phyloP scores from a whole-genome alignment of 37 sponge, comb jelly and placozoan species.

The Halichondria panicea region DNA sequence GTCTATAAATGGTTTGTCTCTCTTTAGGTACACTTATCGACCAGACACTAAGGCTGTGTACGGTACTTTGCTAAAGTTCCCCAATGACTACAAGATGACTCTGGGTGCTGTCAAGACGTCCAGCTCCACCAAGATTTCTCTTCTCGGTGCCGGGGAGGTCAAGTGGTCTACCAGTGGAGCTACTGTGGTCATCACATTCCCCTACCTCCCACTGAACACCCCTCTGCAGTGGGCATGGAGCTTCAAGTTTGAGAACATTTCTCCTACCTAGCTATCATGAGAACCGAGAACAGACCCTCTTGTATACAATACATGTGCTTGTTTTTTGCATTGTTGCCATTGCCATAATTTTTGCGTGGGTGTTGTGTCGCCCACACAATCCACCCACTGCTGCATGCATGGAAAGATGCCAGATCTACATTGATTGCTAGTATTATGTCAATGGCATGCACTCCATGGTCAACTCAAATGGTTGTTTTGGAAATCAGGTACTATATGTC shows the following conservation, averaged over 20 bases:
- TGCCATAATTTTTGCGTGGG: too few species aligned
- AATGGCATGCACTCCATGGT: too few species aligned
- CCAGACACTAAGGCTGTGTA: constrained; percentile 18
- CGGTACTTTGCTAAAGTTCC: constrained; percentile 44
- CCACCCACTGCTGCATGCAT: too few species aligned
- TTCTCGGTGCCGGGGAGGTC: constrained; percentile 41
- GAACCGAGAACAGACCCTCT: too few species aligned
- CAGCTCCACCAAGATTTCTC: constrained; percentile 2
- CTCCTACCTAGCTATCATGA: too few species aligned
- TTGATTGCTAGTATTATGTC: too few species aligned
- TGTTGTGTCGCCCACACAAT: too few species aligned
- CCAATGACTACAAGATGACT: constrained; percentile 10
- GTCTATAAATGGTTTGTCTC: not conserved
- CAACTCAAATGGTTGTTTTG: too few species aligned
- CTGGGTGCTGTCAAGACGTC: constrained; percentile 35
- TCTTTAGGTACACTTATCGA: constrained; percentile 1
- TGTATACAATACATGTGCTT: too few species aligned
- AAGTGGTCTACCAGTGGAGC: not conserved
- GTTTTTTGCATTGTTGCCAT: too few species aligned
- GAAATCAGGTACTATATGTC: too few species aligned
- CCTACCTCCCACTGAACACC: constrained; percentile 53
- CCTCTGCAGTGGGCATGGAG: constrained; percentile 68
- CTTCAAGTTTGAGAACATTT: constrained; percentile 11
- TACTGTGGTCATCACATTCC: constrained; percentile 28
- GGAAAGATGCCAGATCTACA: too few species aligned